Percentiles rank a stretch among this genome's conserved stretches.
These are phyloP conservation scores for Pseudonaja textilis DNA, from an alignment of 2,113 vertebrate species.

Conservation along the genomic window DNA sequence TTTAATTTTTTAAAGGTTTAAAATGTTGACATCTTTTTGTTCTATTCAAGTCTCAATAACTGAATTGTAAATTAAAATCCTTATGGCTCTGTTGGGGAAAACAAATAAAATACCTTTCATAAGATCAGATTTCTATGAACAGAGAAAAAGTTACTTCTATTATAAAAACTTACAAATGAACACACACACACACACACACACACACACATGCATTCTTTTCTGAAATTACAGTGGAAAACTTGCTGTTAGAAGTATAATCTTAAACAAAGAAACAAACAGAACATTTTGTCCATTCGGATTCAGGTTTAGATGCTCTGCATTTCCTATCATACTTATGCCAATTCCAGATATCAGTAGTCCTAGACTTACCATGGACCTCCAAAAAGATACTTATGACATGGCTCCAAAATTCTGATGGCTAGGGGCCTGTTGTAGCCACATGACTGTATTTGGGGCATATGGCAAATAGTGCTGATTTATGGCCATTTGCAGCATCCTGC, in stretches of 20 bases:
- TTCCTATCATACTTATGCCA: neutral
- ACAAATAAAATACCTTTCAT: neutral
- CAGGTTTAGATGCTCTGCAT: neutral
- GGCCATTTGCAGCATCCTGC: neutral
- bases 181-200: no score
- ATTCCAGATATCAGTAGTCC: neutral
- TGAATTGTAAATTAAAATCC: neutral
- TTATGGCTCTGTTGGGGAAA: neutral
- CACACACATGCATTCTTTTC: neutral
- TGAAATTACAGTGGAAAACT: neutral
- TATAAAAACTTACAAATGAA: neutral
- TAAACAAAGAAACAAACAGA: neutral
- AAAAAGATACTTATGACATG: neutral
- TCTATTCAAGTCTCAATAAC: neutral
- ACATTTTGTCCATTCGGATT: neutral
- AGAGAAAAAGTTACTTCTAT: neutral
- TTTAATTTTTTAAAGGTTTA: neutral
- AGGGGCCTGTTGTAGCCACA: neutral
- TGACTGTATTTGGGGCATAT: neutral
- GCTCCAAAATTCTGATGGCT: neutral
- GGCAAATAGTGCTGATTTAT: neutral
- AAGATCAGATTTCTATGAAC: neutral
- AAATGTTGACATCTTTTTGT: neutral
- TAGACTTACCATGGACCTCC: neutral
- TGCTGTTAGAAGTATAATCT: neutral